These are phyloP conservation scores for Chironomus striatipennis DNA, from an alignment of 1,140 invertebrate genomes.

Conservation along the genomic window DNA sequence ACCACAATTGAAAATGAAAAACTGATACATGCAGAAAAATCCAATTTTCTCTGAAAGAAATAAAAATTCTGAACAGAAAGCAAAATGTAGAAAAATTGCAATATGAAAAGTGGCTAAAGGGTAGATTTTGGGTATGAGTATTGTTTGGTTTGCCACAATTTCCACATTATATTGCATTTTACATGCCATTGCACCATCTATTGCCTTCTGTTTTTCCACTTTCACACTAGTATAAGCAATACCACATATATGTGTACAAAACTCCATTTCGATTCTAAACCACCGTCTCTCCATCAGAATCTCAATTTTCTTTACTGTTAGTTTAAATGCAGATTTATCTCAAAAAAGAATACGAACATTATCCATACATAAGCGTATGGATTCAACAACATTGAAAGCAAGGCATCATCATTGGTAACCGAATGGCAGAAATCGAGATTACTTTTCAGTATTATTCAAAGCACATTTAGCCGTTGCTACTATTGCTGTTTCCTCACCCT, in stretches of 20 bases:
- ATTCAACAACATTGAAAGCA: not conserved
- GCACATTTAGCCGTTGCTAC: not conserved
- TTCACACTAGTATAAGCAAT: not conserved
- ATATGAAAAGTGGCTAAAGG: no score
- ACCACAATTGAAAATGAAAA: no score
- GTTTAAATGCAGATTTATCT: slow-evolving; percentile 2
- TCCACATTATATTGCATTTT: slow-evolving; percentile 18
- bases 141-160: not conserved
- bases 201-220: not conserved
- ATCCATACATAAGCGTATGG: not conserved
- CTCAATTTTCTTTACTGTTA: not conserved
- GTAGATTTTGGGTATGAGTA: no score
- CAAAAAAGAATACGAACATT: no score
- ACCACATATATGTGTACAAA: not conserved
- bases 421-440: not conserved
- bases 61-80: no score
- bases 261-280: no score
- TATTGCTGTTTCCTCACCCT: not conserved
- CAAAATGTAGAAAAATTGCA: no score
- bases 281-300: no score
- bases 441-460: not conserved
- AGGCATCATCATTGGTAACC: not conserved
- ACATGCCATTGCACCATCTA: slow-evolving; percentile 10
- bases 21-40: no score
- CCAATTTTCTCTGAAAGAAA: no score